Base-by-base conservation (phyloP, 2,113 vertebrate species). In the Hippocampus barbouri region DNA sequence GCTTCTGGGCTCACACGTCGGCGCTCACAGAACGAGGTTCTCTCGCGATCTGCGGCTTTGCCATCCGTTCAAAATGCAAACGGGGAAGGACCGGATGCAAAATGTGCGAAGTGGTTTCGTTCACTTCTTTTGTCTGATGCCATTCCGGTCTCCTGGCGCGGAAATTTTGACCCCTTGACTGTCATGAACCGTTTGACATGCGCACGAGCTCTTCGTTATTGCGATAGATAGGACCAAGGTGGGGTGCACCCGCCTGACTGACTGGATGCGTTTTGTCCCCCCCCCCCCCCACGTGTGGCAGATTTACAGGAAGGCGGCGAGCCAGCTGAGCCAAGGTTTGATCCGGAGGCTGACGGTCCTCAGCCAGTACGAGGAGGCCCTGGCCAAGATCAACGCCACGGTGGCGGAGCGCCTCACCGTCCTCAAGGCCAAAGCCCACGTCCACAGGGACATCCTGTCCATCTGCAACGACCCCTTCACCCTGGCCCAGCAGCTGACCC, bases 401-500 rank as follows among this genome's bases (percentile, higher is more conserved):
- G 93, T 92, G 5, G 87, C 94, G 0, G 96, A 97, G 79, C 86
- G 91, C 4, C 91, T 96, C 66, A 91, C 89, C 0, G 87, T 94
- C 1, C 84, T 98, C 0, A 97, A 95, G 87, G 92, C 91, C 59
- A 98, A 96, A 76, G 94, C 95, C 0, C 96, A 96, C 69, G 88
- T 94, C 67, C 96, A 96, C 70, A 92, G 94, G 71, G 96, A 97
- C 75, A 86, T 97, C 84, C 89, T 95, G 77, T 93, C 93, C 6
- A 87, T 96, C 85, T 98, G 96, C 90, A 96, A 87, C 6, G 96
- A 98, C 85, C 94, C 96, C 4, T 97, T 96, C 30, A 91, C 91
- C 0, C 79, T 98, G 70, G 96, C 97, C 65, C 96, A 98, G 81
- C 97, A 99, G 88, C 93, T 99, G 86, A 98, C 97, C 0, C 95